Evolutionary conservation across 2,888 invertebrate species (phyloP).

Genomic region (Artemia sp.): DNA sequence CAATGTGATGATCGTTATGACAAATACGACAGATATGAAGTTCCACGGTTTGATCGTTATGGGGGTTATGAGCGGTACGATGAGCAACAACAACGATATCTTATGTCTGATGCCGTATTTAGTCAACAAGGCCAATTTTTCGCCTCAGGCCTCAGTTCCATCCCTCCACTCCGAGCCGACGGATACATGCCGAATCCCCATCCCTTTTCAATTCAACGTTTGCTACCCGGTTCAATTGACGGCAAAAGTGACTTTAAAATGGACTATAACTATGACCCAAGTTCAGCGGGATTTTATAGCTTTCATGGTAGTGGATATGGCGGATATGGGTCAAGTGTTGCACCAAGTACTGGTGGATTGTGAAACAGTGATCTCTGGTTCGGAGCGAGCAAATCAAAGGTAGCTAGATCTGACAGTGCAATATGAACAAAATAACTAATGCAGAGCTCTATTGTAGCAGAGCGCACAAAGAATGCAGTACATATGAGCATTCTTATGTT

Average conservation of each 20-base stretch:
- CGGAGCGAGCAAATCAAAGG: constrained; percentile 3
- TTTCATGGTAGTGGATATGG: constrained; percentile 9
- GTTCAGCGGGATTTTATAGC: constrained; percentile 6
- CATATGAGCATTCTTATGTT: too few species aligned
- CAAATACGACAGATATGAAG: constrained; percentile 23
- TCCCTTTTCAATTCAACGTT: constrained; percentile 83
- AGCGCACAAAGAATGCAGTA: too few species aligned
- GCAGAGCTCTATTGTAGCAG: too few species aligned
- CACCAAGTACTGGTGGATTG: constrained; percentile 4
- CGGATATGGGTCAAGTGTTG: constrained; percentile 5
- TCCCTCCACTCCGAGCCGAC: constrained; percentile 17
- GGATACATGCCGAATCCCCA: constrained; percentile 35
- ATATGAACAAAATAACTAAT: neutral
- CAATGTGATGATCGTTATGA: constrained; percentile 22
- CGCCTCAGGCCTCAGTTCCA: constrained; percentile 19
- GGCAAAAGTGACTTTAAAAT: constrained; percentile 78
- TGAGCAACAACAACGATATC: constrained; percentile 4
- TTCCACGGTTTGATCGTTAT: constrained; percentile 18
- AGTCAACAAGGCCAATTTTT: constrained; percentile 20
- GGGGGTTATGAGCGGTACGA: constrained; percentile 21
- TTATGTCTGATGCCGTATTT: constrained; percentile 19
- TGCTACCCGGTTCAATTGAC: constrained; percentile 54
- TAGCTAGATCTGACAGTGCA: constrained; percentile 13
- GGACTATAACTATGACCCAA: constrained; percentile 29
- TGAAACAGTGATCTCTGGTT: neutral